Evolutionary conservation across 2,888 invertebrate species (phyloP), one percentile per base, ranked within the genome.

Genomic region (Syrphus vitripennis): DNA sequence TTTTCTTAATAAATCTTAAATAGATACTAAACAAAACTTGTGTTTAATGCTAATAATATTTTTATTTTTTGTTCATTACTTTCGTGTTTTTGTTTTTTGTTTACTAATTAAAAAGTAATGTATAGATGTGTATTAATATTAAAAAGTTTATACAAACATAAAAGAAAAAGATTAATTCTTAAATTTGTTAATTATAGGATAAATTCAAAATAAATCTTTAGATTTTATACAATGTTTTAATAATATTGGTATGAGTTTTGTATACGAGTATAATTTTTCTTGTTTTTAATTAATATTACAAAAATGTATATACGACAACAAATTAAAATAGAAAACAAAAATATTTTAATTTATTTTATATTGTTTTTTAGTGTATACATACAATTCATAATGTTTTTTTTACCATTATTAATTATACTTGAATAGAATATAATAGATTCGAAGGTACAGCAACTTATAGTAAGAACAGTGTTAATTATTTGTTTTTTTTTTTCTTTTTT

Each of bases 391-490:
- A 26, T 53, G 26, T 31, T 29, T 16, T 69, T 24, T 63, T 71
- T 42, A 59, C 10, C 12, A 53, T 75, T 69, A 72, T 55, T 80
- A 57, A 80, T 69, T 55, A 71, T 67, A 65, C 63, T 63, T 82
- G 74, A 82, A 82, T 86, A 82, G 82, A 70, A 24, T 70, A 67
- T 48, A 48, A n/a, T 50, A 77, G 77, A 82, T 81, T 86, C 77
- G 61, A 86, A 86, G 86, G 86, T 86, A 86, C 86, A 86, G 82
- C 82, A 86, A 86, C 81, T 82, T 86, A 86, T 86, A 78, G 82
- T 82, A 78, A 82, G 72, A 86, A 82, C 74, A 82, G 82, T 72
- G 53, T 71, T 48, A 21, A 24, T 65, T 55, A 4, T 55, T n/a
- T n/a, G n/a, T n/a, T n/a, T 57, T 31, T 48, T 48, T 55, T 53